Percentiles rank a stretch among this genome's conserved stretches.
Evolutionary conservation across 2,797 vertebrate species (phyloP).

Genomic region (Etheostoma nigrum): DNA sequence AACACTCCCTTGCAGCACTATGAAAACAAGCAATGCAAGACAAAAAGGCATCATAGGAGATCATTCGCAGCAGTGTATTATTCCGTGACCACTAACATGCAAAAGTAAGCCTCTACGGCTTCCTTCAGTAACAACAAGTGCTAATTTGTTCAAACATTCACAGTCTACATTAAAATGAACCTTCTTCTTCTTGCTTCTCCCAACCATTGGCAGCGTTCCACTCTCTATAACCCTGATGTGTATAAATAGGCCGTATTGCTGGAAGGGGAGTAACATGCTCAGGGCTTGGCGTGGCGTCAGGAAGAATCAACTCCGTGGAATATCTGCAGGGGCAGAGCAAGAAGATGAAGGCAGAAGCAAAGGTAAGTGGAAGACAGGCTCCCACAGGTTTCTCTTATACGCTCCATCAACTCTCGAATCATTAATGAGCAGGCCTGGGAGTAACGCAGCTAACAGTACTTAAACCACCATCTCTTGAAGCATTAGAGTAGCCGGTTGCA

Average conservation of each 20-base stretch:
- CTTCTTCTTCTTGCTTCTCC: neutral
- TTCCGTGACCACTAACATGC: neutral
- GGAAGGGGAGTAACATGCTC: constrained; percentile 47
- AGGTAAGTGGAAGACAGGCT: constrained; percentile 61
- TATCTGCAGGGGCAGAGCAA: constrained; percentile 66
- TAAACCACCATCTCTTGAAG: constrained; percentile 20
- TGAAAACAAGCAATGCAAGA: constrained; percentile 9
- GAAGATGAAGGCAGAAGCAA: constrained; percentile 45
- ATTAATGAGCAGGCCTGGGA: constrained; percentile 42
- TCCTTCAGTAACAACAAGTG: constrained; percentile 1
- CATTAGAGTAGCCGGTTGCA: constrained; percentile 7
- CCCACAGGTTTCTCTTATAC: constrained; percentile 66
- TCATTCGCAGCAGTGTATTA: neutral
- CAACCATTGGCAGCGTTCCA: constrained; percentile 35
- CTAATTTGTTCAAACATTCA: neutral
- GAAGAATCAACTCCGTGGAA: constrained; percentile 60
- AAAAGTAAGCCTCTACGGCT: neutral
- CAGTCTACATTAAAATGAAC: constrained; percentile 1
- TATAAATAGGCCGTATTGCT: constrained; percentile 49
- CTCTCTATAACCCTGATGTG: constrained; percentile 33
- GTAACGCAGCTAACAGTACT: constrained; percentile 13
- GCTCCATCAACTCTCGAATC: constrained; percentile 38
- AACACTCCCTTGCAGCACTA: constrained; percentile 11
- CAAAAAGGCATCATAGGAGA: neutral
- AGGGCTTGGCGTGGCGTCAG: constrained; percentile 62